Percentiles rank a stretch among this genome's conserved stretches.
phyloP scores from a whole-genome alignment of 2,797 vertebrate genomes.

The Poecilia gillii region DNA sequence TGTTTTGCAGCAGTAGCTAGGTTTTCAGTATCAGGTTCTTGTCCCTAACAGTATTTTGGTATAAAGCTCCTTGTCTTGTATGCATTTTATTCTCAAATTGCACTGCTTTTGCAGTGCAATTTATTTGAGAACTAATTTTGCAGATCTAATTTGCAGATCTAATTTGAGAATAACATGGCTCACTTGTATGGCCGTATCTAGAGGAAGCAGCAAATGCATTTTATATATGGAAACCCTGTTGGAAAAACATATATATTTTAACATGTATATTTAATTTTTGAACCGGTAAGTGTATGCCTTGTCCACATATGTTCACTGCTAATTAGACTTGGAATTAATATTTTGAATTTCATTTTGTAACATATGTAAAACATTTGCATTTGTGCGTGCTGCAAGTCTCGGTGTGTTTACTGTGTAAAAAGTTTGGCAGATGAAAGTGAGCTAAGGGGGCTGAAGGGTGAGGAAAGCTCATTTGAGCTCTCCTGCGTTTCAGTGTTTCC shows the following conservation, averaged over 20 bases:
- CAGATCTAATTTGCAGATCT: background rate
- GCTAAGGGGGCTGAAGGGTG: conserved; percentile 36
- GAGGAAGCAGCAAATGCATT: background rate
- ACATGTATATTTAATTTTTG: background rate
- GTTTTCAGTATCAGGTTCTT: conserved; percentile 25
- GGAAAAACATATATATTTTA: background rate
- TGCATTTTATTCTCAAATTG: background rate
- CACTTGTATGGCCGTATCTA: background rate
- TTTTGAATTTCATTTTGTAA: conserved; percentile 10
- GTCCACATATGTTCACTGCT: background rate
- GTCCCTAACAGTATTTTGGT: conserved; percentile 25
- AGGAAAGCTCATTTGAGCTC: conserved; percentile 55
- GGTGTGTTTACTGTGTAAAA: conserved; percentile 35
- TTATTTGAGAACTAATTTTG: too few relatives aligned
- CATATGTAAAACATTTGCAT: background rate
- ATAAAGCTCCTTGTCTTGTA: background rate
- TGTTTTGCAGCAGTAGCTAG: conserved; percentile 28
- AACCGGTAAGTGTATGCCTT: background rate
- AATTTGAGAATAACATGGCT: background rate
- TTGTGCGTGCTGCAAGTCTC: conserved; percentile 4
- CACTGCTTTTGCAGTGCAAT: background rate
- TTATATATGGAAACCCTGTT: background rate
- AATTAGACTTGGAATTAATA: background rate
- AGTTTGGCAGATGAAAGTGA: conserved; percentile 33
- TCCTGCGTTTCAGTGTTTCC: conserved; percentile 55